These are phyloP conservation scores for Ciconia nigra DNA, from an alignment of 2,797 vertebrate genomes.

Conservation along the genomic window DNA sequence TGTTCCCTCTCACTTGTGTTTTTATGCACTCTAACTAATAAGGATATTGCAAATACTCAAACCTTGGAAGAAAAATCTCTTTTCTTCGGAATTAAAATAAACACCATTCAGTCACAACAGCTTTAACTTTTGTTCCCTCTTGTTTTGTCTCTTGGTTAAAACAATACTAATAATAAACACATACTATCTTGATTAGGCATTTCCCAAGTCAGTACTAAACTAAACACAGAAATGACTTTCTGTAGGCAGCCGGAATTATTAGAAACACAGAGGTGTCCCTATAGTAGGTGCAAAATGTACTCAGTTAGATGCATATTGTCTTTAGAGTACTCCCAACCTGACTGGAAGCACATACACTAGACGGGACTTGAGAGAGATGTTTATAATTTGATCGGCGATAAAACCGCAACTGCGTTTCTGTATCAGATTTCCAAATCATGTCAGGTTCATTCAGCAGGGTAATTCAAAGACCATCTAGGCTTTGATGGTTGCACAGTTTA, in stretches of 20 bases:
- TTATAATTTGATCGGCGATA: neutral
- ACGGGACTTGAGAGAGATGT: neutral
- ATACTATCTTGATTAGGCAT: neutral
- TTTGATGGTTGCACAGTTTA: neutral
- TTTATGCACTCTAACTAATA: neutral
- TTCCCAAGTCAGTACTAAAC: neutral
- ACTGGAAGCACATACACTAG: neutral
- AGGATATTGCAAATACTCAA: neutral
- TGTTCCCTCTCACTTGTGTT: neutral
- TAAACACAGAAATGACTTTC: neutral
- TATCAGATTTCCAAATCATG: neutral
- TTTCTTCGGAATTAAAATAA: slow-evolving; percentile 1
- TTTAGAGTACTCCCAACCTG: neutral
- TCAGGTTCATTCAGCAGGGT: neutral
- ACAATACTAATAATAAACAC: neutral
- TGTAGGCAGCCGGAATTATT: neutral
- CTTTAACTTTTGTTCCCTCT: neutral
- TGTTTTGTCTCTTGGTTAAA: slow-evolving; percentile 35
- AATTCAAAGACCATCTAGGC: neutral
- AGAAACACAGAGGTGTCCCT: neutral
- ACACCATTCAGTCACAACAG: neutral
- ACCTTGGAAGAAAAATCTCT: neutral
- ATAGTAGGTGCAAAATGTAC: neutral
- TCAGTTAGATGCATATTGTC: neutral
- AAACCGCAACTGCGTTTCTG: neutral